Base-by-base conservation (phyloP, 2,888 invertebrate genomes). In the Cryptocephalus moraei region DNA sequence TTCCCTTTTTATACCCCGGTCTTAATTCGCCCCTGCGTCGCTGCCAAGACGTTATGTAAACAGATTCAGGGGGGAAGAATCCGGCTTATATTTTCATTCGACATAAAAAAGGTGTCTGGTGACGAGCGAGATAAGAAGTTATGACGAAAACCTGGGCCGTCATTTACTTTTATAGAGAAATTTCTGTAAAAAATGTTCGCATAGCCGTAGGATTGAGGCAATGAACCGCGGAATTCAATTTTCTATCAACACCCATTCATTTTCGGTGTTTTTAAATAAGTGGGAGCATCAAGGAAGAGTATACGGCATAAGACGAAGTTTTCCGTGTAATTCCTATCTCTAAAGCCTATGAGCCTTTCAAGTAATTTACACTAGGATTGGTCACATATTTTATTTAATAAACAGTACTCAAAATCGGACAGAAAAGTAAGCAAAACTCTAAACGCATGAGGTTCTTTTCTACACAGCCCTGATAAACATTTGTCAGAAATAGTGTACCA, bases 181-280 rank as follows among this genome's bases (percentile, higher is more conserved):
- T 63, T 61, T 61, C 53, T 59, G 57, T 59, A 65, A 66, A 65
- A 67, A 65, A 64, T 62, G 59, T 58, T 59, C 55, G 58, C 56
- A 60, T 59, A 62, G 54, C 55, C 58, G 60, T 61, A 64, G 66
- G 62, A 78, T 77, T 76, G 77, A 76, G 73, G 76, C 78, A 77
- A 78, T 78, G 77, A 76, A 78, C 77, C 78, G 75, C 77, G 75
- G 78, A 78, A 79, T 79, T 79, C 78, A 79, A 79, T 79, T 78
- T 79, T 76, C 78, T 76, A 78, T 78, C 77, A 77, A 78, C 77
- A 77, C 62, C 62, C 63, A 66, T 66, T 65, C 61, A 63, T 65
- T 65, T 64, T 63, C 55, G 52, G 47, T 45, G 49, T 45, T 41
- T 44, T 36, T 43, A 48, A 50, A 50, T 50, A 48, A 48, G 46